These are phyloP conservation scores for Otolemur garnettii DNA, from an alignment of 2,113 vertebrate species.

Conservation along the genomic window DNA sequence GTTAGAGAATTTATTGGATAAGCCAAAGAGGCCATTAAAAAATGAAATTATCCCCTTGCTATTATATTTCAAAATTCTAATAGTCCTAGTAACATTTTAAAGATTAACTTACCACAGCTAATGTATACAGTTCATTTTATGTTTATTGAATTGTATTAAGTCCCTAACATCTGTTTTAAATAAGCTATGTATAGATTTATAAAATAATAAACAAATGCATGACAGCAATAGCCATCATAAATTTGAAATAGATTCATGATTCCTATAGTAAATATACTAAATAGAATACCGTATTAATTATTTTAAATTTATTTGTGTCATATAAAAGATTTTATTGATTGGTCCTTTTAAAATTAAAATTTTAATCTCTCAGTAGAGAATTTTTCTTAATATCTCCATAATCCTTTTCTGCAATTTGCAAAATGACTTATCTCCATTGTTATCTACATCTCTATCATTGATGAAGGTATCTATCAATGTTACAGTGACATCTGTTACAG, in stretches of 20 bases:
- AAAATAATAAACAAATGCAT: neutral
- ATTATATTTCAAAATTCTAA: neutral
- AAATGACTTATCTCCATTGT: neutral
- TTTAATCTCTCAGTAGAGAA: neutral
- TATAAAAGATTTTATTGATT: neutral
- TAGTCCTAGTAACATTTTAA: slow-evolving; percentile 29
- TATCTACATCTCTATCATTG: no score
- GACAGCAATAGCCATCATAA: neutral
- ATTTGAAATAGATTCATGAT: slow-evolving; percentile 11
- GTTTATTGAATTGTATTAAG: slow-evolving; percentile 50
- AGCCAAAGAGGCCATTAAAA: slow-evolving; percentile 17
- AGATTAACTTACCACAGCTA: neutral
- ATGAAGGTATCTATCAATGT: no score
- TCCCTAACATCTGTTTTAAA: neutral
- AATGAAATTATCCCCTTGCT: neutral
- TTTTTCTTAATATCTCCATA: neutral
- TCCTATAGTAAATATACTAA: neutral
- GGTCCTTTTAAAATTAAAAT: neutral
- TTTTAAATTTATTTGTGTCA: neutral
- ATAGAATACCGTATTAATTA: neutral
- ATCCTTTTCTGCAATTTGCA: neutral
- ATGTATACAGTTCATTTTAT: slow-evolving; percentile 4
- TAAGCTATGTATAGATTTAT: neutral
- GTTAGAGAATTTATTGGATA: slow-evolving; percentile 40
- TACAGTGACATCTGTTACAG: no score